Conservation (phyloP, 1,140 invertebrate species). For the Hylaeus volcanicus region DNA sequence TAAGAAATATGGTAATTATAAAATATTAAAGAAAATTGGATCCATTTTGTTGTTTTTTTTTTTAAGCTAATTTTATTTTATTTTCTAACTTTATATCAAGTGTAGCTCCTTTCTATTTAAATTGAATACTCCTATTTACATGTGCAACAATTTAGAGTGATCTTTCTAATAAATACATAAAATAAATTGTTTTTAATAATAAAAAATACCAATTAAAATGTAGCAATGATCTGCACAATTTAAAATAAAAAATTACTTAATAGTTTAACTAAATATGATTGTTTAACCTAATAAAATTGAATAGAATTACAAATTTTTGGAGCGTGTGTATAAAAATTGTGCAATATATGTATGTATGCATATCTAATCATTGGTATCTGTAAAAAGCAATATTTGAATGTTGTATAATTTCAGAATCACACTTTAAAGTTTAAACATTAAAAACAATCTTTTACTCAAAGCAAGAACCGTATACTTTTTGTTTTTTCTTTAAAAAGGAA, state of each 20-base stretch:
- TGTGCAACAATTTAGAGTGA: not conserved
- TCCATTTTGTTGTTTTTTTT: not conserved
- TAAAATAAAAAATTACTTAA: not conserved
- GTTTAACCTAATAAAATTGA: not conserved
- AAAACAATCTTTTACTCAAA: not conserved
- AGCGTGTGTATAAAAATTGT: not conserved
- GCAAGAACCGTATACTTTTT: not conserved
- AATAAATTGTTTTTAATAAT: not conserved
- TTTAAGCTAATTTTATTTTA: no score
- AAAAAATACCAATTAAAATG: not conserved
- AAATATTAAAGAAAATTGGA: not conserved
- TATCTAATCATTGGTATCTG: not conserved
- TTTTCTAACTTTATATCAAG: not conserved
- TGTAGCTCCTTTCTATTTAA: slow-evolving; percentile 4
- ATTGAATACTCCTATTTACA: not conserved
- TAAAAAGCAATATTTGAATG: not conserved
- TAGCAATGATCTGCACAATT: not conserved
- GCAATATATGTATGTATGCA: not conserved
- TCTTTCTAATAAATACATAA: not conserved
- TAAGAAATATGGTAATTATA: not conserved
- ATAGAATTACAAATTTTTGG: not conserved
- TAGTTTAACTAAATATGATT: not conserved
- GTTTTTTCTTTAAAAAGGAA: not conserved
- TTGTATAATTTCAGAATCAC: not conserved
- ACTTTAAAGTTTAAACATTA: not conserved